Evolutionary conservation across 2,113 vertebrate genomes (phyloP).

Genomic region (Aleadryas rufinucha): DNA sequence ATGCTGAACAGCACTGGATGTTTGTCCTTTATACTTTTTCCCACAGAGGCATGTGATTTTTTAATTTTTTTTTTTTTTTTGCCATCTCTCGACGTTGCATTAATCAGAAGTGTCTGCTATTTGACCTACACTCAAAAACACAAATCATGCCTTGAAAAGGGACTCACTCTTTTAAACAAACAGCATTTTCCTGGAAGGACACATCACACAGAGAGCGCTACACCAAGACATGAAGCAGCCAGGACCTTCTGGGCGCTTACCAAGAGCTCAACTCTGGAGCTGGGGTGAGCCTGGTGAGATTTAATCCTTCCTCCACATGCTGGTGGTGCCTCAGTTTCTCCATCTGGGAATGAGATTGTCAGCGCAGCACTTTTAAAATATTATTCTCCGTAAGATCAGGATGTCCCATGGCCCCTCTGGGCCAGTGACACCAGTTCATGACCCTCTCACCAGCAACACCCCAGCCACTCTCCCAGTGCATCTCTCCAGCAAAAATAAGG

Average conservation of each 20-base stretch:
- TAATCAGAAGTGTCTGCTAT: constrained; percentile 3
- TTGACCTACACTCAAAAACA: background rate
- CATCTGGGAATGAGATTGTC: background rate
- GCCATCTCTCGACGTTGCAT: background rate
- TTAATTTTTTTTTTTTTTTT: background rate
- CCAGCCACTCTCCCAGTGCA: accelerated
- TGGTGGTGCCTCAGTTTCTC: background rate
- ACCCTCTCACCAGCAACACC: background rate
- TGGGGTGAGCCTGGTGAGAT: background rate
- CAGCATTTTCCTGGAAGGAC: background rate
- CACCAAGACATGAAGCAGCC: background rate
- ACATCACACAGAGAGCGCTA: background rate
- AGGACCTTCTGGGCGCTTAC: background rate
- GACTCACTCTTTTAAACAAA: background rate
- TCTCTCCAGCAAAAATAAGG: background rate
- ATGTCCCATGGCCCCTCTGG: no score
- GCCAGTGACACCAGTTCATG: background rate
- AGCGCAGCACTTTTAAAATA: background rate
- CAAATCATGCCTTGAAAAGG: background rate
- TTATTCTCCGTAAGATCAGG: background rate
- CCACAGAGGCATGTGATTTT: background rate
- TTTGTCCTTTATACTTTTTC: constrained; percentile 26
- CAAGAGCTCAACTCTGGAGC: background rate
- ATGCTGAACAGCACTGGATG: background rate
- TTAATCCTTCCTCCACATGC: background rate